Evolutionary conservation across 2,797 vertebrate species (phyloP), one percentile per base, ranked within the genome.

Genomic region (Cirrhinus mrigala): DNA sequence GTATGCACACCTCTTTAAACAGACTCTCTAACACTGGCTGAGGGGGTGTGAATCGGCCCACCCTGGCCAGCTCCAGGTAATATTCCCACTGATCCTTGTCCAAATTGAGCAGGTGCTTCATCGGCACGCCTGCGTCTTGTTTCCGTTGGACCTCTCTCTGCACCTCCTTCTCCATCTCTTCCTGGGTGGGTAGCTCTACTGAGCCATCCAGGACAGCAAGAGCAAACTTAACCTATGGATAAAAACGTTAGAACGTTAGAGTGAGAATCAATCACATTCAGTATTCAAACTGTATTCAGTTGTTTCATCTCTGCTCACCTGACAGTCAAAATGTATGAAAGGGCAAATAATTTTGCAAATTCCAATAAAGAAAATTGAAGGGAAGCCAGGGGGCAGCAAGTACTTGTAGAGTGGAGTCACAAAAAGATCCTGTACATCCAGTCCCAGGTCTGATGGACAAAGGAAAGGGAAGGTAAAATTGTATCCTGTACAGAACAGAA

Each of bases 401-500:
- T 90, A 93, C 62, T 88, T 93, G 88, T 96, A 96, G 7, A 97
- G 91, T 0, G 94, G 94, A 0, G 89, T 91, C 84, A 94, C 86
- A 58, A 92, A 9, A 6, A 94, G 92, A 82, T 92, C 86, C 60
- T 91, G 88, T 85, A 95, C 66, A 11, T 91, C 83, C 76, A 96
- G 69, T 40, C 92, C 91, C 82, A 95, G 89, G 56, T 87, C 78
- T 9, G 82, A 82, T 0, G 81, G 81, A 0, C 90, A 76, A 83
- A 96, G 89, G 89, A 95, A 96, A 0, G 93, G 94, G 66, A 90
- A 96, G 15, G 60, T 89, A 90, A 94, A 96, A 70, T 91, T 94
- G 90, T 96, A 97, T 0, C 96, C 96, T 0, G 96, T 97, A 88
- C 96, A 96, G 90, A 96, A 91, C 62, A 97, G 91, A 87, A 96